Base-by-base conservation (phyloP, 2,113 vertebrate genomes). In the Tamias sibiricus region DNA sequence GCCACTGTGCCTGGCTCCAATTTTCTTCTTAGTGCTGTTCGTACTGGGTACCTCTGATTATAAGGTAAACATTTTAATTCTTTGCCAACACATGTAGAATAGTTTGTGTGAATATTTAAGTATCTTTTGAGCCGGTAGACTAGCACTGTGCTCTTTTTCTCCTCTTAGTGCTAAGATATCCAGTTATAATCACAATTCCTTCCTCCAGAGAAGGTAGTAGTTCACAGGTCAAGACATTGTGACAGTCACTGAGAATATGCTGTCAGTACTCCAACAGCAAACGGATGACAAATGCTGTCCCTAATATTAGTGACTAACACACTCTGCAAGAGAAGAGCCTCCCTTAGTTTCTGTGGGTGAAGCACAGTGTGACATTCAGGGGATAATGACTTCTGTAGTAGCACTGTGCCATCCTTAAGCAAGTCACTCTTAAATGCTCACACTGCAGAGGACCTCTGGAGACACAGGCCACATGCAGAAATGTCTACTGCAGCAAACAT, bases 161-260 rank as follows among this genome's bases (percentile, higher is more conserved):
- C 59, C 35, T 57, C 85, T 14, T 88, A n/a, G 13, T 81, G 66
- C 57, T 59, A 64, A 37, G 44, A 24, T 49, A 16, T 59, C 83
- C 59, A 77, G 28, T 93, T 82, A 68, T 37, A 84, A 52, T 71
- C 64, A 96, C 54, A 37, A 22, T 71, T 68, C 42, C 42, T 10
- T 96, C 17, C n/a, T 37, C 49, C 80, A 81, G 57, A 95, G 76
- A 77, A 82, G 57, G 77, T 40, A 75, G 49, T 24, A 54, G 71
- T 87, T 80, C 35, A 83, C 93, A 92, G 75, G 42, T 49, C 76
- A 52, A 80, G 83, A 85, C 77, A 88, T 62, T 93, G 62, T 52
- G 52, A 68, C 30, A 87, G 81, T 72, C 40, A 35, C 44, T 86
- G 59, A 66, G 72, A 69, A 69, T 87, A 47, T 42, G 32, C 40